Base-by-base conservation (phyloP, 2,113 vertebrate species). In the Apteryx mantelli region DNA sequence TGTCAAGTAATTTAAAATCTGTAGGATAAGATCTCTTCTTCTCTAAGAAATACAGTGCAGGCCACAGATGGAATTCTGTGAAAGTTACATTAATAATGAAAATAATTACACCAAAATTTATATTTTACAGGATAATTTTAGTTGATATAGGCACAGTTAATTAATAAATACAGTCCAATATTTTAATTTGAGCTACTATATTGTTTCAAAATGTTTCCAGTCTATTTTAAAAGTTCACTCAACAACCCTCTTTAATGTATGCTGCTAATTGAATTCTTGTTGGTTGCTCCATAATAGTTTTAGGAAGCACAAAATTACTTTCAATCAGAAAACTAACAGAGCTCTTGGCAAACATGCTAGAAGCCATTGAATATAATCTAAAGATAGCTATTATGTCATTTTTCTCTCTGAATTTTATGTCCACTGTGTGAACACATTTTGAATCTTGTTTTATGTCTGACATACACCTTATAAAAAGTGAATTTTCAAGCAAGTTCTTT, bases 261-360 rank as follows among this genome's bases (percentile, higher is more conserved):
- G 66, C n/a, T 61, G 69, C 88, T 91, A 91, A 95, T 55, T 93
- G 84, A 93, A 93, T 90, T 81, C 32, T 48, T 63, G 44, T 66
- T 86, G 77, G 2, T 69, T 65, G 17, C 26, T 92, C 65, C 56
- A 52, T 94, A 58, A 73, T 91, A 91, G 53, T 82, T 97, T 92
- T 80, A 95, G 42, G 65, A 94, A 91, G 69, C 34, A 65, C 40
- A 93, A 82, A 95, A 95, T 84, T 79, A 84, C 28, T 95, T 97
- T 92, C 78, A 85, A 84, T 74, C 18, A 22, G 74, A 82, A 93
- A 91, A 96, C 48, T 61, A 89, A 30, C 11, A 76, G 55, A 82
- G 28, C n/a, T 82, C 38, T 79, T 87, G 69, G 73, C 77, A 96
- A 94, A 82, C 38, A 25, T 38, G 52, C 25, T 60, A 24, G n/a